Evolutionary conservation across 2,888 invertebrate genomes (phyloP).

Genomic region (Endotricha flammealis): DNA sequence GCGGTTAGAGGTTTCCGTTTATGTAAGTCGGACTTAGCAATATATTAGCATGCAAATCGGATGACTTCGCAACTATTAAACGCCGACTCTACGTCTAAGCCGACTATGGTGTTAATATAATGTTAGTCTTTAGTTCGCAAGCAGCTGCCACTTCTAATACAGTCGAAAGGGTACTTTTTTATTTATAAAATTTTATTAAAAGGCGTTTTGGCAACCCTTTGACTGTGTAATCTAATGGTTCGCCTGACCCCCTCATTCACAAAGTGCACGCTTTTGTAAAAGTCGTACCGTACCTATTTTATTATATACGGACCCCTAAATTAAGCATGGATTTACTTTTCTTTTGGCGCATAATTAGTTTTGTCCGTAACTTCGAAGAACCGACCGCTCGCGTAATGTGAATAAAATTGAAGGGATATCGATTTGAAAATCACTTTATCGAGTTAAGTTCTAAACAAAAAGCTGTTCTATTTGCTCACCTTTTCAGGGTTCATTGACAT

Average conservation of each 20-base stretch:
- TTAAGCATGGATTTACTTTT: conserved; percentile 12
- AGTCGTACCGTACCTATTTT: conserved; percentile 32
- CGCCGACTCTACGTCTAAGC: conserved; percentile 28
- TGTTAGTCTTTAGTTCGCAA: conserved; percentile 46
- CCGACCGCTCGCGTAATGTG: neutral
- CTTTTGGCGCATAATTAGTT: conserved; percentile 12
- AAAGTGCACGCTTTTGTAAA: conserved; percentile 39
- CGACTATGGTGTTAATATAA: conserved; percentile 55
- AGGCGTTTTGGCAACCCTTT: conserved; percentile 70
- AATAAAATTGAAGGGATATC: conserved; percentile 14
- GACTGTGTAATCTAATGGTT: conserved; percentile 52
- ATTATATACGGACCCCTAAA: conserved; percentile 33
- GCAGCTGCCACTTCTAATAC: conserved; percentile 52
- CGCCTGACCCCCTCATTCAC: conserved; percentile 46
- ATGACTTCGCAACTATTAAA: conserved; percentile 38
- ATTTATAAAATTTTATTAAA: no score
- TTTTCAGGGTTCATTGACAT: conserved; percentile 46
- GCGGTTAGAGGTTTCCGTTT: conserved; percentile 18
- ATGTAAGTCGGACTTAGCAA: conserved; percentile 16
- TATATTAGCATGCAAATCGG: conserved; percentile 51
- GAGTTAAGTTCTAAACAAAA: conserved; percentile 11
- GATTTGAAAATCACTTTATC: conserved; percentile 11
- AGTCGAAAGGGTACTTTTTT: conserved; percentile 48
- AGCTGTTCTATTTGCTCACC: conserved; percentile 25
- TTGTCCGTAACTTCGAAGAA: conserved; percentile 1